Evolutionary conservation across 1,140 invertebrate species (phyloP), one percentile per base, ranked within the genome.

Genomic region (Latrodectus geometricus): DNA sequence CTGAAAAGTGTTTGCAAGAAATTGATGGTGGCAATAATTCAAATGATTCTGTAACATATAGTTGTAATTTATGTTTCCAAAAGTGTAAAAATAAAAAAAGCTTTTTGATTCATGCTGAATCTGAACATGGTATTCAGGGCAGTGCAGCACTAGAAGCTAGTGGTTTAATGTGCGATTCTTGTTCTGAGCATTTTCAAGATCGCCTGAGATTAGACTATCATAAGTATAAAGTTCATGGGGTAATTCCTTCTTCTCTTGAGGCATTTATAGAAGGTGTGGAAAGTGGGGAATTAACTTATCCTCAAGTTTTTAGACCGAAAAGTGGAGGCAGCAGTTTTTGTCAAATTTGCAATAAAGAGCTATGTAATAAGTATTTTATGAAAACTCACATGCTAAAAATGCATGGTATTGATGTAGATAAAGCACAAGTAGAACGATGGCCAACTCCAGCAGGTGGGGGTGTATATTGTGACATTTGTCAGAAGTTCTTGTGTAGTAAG

Each of bases 291-390:
- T 73, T 68, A 52, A 14, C n/a, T 9, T 80, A 54, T 74, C n/a
- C 54, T 54, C n/a, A 12, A 73, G 21, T 20, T 15, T 61, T 61
- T 11, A 17, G 50, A 48, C 79, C 54, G 48, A 87, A 82, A 70
- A 79, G 66, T 72, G 91, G 92, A 88, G 90, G 93, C 90, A 89
- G 92, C 74, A 97, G 97, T 89, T 99, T 97, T 90, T 99, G 98
- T 91, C 97, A 99, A 90, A 98, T 99, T 87, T 99, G 98, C 92
- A 99, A 99, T 92, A 99, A 99, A 92, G 98, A 99, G 91, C 91
- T 99, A 56, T 99, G 98, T 92, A 99, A 99, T 92, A 99, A 99
- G 91, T 99, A 99, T 90, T 99, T 99, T 90, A 97, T 99, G 95
- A 97, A 99, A 90, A 99, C 98, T 0, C 98, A 99, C 92, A 99